Evolutionary conservation across 2,888 invertebrate genomes (phyloP).

Genomic region (Caenorhabditis zanzibari): DNA sequence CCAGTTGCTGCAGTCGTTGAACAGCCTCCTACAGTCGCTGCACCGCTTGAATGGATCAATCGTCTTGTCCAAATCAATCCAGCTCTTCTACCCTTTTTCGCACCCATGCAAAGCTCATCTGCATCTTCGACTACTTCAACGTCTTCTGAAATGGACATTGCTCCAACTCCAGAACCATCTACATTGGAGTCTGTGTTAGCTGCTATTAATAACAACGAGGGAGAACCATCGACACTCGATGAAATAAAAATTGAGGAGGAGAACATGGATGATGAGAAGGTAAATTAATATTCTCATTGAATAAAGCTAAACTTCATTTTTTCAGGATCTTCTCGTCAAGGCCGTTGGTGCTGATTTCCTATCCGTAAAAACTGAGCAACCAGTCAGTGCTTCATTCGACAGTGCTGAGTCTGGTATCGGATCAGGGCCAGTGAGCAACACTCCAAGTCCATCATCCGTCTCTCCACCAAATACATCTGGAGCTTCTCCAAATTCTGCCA

Average conservation of each 20-base stretch:
- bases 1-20: background rate
- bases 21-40: background rate
- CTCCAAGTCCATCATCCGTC: slow-evolving; percentile 30
- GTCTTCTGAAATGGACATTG: slow-evolving; percentile 43
- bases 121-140: slow-evolving; percentile 24
- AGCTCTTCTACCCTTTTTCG: slow-evolving; percentile 4
- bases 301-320: background rate
- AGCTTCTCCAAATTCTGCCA: background rate
- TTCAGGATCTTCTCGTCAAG: slow-evolving; percentile 36
- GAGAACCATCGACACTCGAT: background rate
- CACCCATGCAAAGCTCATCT: slow-evolving; percentile 17
- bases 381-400: slow-evolving; percentile 31
- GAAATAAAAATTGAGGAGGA: no score
- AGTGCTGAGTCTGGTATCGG: slow-evolving; percentile 70
- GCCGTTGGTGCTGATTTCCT: slow-evolving; percentile 47
- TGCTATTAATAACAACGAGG: slow-evolving; percentile 34
- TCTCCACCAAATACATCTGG: background rate
- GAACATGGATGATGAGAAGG: slow-evolving; percentile 36
- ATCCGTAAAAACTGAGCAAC: slow-evolving; percentile 59
- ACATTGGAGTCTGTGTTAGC: slow-evolving; percentile 6
- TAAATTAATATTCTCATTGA: background rate
- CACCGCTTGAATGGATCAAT: slow-evolving; percentile 30
- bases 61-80: slow-evolving; percentile 16
- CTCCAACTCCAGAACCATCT: slow-evolving; percentile 25
- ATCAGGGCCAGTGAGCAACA: slow-evolving; percentile 43